Base-by-base conservation (phyloP, 2,113 vertebrate genomes). In the Strix uralensis region DNA sequence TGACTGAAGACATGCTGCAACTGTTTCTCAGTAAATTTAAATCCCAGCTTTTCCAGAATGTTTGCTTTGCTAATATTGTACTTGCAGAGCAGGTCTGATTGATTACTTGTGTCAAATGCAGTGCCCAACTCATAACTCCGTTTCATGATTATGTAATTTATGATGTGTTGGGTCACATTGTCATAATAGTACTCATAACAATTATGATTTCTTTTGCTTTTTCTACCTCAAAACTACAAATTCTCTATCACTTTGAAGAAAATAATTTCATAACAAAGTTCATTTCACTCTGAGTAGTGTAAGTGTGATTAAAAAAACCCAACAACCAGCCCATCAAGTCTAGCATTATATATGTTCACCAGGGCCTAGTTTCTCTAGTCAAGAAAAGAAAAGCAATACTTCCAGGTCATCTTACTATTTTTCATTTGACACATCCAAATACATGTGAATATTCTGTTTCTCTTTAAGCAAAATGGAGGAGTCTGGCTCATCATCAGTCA, bases 371-470 rank as follows among this genome's bases (percentile, higher is more conserved):
- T 94, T 21, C 8, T 63, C 16, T 51, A 10, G 13, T 69, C 78
- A 67, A 54, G 20, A 81, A 52, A 46, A 71, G 26, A 79, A 62
- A 38, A 32, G 12, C 13, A 75, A 3, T 7, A 9, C 15, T 81
- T 38, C 34, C 18, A 26, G 14, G 27, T 44, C 3, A 2, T 20
- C 55, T 36, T 49, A 26, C 36, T 46, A 49, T 30, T 70, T 90
- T 88, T 73, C 26, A 47, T 66, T 8, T 3, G 42, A 19, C n/a
- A 15, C 15, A 10, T 80, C 70, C 32, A 62, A 55, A 67, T 40
- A 29, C 10, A 14, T 0, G 1, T 47, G 29, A 73, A 36, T 1
- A 9, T 86, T 58, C 20, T 47, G 7, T 21, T 82, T 72, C 10
- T 80, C 10, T 74, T n/a, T 20, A 42, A 66, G 29, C 6, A 63